phyloP scores from a whole-genome alignment of 2,113 vertebrate species.

The Ceuthmochares aereus region DNA sequence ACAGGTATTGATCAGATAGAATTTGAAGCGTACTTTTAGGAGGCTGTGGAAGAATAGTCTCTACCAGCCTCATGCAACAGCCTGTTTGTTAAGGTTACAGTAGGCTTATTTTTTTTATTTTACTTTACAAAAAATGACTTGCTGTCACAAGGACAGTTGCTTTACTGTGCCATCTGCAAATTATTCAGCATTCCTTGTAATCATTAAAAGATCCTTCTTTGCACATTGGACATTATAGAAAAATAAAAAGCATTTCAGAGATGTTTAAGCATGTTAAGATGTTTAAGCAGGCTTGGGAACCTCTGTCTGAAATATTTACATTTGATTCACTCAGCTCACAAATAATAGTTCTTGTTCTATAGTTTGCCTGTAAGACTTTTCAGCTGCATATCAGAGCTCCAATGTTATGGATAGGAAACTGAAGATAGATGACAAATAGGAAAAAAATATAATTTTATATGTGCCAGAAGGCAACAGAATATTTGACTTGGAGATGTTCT shows the following conservation, averaged over 20 bases:
- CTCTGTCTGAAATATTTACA: background rate
- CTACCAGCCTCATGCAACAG: background rate
- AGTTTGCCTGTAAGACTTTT: background rate
- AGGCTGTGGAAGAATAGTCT: background rate
- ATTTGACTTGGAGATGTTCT: conserved; percentile 37
- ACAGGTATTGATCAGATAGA: background rate
- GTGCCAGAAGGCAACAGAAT: background rate
- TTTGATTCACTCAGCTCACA: background rate
- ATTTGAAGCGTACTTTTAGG: background rate
- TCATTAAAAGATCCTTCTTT: background rate
- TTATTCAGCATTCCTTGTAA: background rate
- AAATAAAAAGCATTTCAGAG: background rate
- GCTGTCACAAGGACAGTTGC: background rate
- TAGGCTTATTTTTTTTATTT: background rate
- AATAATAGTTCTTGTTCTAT: background rate
- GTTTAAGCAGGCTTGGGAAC: background rate
- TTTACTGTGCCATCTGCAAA: background rate
- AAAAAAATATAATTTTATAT: background rate
- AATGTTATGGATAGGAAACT: background rate
- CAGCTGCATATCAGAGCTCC: background rate
- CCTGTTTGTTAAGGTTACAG: background rate
- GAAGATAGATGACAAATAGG: background rate
- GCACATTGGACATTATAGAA: background rate
- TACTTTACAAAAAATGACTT: background rate
- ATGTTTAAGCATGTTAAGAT: too few relatives aligned